These are phyloP conservation scores for Rhingia rostrata DNA, from an alignment of 2,888 invertebrate genomes.

Conservation along the genomic window DNA sequence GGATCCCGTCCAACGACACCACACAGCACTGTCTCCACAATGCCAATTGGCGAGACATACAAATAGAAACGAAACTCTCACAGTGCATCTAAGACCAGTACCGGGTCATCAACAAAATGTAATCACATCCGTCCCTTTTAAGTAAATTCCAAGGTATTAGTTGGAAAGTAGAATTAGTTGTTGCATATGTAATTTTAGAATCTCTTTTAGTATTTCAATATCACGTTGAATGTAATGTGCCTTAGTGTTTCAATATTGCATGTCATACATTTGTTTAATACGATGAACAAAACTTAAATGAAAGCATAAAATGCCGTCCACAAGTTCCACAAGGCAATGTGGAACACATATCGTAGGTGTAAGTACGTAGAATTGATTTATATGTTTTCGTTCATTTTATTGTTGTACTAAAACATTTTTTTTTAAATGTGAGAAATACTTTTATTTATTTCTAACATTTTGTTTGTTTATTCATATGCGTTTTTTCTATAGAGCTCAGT, in stretches of 20 bases:
- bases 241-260: slow-evolving; percentile 42
- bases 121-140: slow-evolving; percentile 63
- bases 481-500: slow-evolving; percentile 21
- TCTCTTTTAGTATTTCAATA: slow-evolving; percentile 18
- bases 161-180: slow-evolving; percentile 33
- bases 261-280: neutral
- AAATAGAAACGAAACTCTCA: slow-evolving; percentile 35
- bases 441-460: neutral
- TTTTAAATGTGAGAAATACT: slow-evolving; percentile 1
- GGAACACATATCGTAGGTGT: slow-evolving; percentile 27
- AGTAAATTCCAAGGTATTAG: slow-evolving; percentile 32
- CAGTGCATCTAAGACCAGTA: neutral
- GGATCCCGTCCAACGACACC: slow-evolving; percentile 95
- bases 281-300: slow-evolving; percentile 22
- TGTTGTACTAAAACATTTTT: slow-evolving; percentile 32
- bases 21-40: slow-evolving; percentile 94
- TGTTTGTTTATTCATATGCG: neutral
- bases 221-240: slow-evolving; percentile 38
- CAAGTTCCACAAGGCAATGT: slow-evolving; percentile 29
- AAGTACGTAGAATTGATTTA: slow-evolving; percentile 25
- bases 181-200: slow-evolving; percentile 35
- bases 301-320: slow-evolving; percentile 64
- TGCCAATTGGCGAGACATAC: slow-evolving; percentile 86
- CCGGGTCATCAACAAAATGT: slow-evolving; percentile 39
- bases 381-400: slow-evolving; percentile 15